Evolutionary conservation across 2,888 invertebrate genomes (phyloP), one percentile per base, ranked within the genome.

Genomic region (Drosophila suboccidentalis): DNA sequence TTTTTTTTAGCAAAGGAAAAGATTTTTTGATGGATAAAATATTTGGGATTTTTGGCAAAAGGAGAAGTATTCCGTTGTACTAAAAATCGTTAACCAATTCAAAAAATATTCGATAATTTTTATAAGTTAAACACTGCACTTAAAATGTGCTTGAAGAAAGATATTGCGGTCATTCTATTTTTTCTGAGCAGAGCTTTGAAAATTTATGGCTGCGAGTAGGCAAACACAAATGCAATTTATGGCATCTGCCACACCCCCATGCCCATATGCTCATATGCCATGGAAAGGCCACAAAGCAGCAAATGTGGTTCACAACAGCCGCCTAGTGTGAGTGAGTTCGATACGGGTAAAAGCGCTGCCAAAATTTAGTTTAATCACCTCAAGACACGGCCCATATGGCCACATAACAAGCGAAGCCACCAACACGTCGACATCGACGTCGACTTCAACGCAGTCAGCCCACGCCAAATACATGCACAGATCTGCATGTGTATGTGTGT

Each of bases 311-410:
- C 75, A 59, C 41, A 72, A 59, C 41, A 72, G 38, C 11, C 55
- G 75, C 55, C 80, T 53, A 78, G 29, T 58, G 32, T 51, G 38
- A 54, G 70, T 61, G 38, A 54, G 65, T 70, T 62, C 57, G 82
- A 38, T 58, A 34, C 64, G 46, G 51, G 71, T 75, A 75, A 84
- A 80, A 89, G 87, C 73, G 81, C 67, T 83, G 87, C 84, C 78
- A 81, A 83, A 84, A 85, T 89, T 72, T 72, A 87, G 90, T 83
- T 83, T 85, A 83, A 89, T 85, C 90, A 83, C 90, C 88, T 89
- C 80, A 66, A 78, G 82, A 77, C 46, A 47, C 71, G 38, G 75
- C 80, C 69, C 75, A 75, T 75, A 75, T 75, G 75, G 80, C 55
- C 75, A 58, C 15, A 53, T 54, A 43, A 58, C 76, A 70, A 75